These are phyloP conservation scores for Digitonthophagus gazella DNA, from an alignment of 2,888 invertebrate genomes.

Conservation along the genomic window DNA sequence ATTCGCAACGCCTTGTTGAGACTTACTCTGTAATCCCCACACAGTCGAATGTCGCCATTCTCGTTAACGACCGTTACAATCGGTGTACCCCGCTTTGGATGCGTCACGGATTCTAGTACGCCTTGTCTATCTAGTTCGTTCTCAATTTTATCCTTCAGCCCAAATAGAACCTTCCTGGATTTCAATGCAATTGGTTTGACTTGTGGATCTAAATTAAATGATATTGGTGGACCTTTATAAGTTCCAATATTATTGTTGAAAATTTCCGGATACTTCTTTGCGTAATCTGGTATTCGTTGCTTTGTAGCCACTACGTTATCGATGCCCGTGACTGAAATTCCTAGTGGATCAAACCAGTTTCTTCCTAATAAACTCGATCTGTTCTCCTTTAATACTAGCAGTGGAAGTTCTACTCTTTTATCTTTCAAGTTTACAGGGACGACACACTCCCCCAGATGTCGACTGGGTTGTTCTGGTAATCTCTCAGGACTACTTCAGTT, in stretches of 20 bases:
- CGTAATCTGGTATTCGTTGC: background rate
- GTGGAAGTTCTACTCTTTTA: background rate
- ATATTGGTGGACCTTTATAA: constrained; percentile 20
- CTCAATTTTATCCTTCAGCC: constrained; percentile 28
- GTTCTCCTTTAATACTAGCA: background rate
- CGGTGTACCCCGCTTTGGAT: constrained; percentile 38
- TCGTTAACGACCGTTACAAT: constrained; percentile 36
- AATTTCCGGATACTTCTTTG: background rate
- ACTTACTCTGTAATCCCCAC: constrained; percentile 38
- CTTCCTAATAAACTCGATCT: constrained; percentile 1
- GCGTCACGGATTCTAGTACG: constrained; percentile 30
- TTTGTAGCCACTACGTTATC: background rate
- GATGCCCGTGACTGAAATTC: constrained; percentile 4
- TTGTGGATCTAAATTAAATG: constrained; percentile 19
- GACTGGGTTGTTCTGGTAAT: background rate
- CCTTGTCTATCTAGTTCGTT: constrained; percentile 31
- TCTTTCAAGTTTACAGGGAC: background rate
- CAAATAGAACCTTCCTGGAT: constrained; percentile 30
- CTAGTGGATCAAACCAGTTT: constrained; percentile 5
- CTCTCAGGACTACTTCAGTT: background rate
- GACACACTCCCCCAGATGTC: background rate
- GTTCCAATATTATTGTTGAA: constrained; percentile 5
- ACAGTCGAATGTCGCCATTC: constrained; percentile 36
- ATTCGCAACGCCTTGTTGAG: constrained; percentile 38
- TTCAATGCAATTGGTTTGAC: constrained; percentile 18